Percentiles rank a stretch among this genome's conserved stretches.
These are phyloP conservation scores for Polydrusus cervinus DNA, from an alignment of 2,888 invertebrate species.

Conservation along the genomic window DNA sequence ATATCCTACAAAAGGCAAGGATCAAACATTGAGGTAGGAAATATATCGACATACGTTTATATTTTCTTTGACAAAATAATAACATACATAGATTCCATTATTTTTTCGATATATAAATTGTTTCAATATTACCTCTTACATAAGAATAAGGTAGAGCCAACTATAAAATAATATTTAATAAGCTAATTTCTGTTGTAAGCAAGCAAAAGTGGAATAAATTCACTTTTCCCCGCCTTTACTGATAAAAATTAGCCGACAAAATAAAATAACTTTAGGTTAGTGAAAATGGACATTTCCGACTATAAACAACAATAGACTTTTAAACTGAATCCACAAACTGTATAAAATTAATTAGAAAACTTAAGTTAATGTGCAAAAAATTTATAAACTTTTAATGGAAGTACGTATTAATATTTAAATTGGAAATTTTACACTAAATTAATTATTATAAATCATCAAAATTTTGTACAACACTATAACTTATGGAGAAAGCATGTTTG, in stretches of 20 bases:
- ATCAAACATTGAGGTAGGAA: too few relatives aligned
- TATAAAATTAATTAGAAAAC: slow-evolving; percentile 7
- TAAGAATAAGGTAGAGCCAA: slow-evolving; percentile 2
- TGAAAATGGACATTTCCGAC: too few relatives aligned
- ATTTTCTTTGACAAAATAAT: too few relatives aligned
- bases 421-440: slow-evolving; percentile 1
- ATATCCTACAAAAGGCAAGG: too few relatives aligned
- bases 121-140: not conserved
- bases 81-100: not conserved
- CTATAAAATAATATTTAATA: not conserved
- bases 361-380: not conserved
- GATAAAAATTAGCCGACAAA: not conserved
- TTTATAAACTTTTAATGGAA: not conserved
- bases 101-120: not conserved
- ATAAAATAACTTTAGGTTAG: too few relatives aligned
- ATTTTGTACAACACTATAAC: not conserved
- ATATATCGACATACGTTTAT: too few relatives aligned
- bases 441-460: not conserved
- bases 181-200: not conserved
- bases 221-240: not conserved
- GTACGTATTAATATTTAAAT: not conserved
- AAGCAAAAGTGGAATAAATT: not conserved
- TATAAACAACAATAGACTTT: not conserved
- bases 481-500: slow-evolving; percentile 14
- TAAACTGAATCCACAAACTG: not conserved